Conservation (phyloP, 2,888 invertebrate genomes). For the Frankliniella intonsa region DNA sequence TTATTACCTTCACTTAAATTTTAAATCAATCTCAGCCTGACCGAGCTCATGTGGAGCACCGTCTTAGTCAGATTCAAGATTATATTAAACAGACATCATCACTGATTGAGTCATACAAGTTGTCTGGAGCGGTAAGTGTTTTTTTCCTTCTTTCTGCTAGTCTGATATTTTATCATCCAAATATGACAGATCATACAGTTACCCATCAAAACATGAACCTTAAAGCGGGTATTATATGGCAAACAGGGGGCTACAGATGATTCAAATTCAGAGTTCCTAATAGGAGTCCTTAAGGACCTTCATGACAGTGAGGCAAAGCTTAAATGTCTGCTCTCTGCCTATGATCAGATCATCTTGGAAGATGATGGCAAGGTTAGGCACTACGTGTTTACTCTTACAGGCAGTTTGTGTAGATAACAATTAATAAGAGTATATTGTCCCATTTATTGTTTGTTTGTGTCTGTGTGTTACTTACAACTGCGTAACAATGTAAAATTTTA, state of each 20-base stretch:
- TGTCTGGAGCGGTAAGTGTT: neutral
- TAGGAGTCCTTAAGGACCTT: conserved; percentile 10
- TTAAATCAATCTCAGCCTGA: neutral
- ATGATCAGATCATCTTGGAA: neutral
- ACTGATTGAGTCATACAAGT: neutral
- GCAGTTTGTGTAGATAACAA: too few relatives aligned
- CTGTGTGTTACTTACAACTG: neutral
- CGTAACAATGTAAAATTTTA: neutral
- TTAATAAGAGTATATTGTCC: too few relatives aligned
- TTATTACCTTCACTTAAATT: neutral
- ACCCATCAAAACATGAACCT: neutral
- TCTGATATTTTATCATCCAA: neutral
- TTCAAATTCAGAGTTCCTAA: neutral
- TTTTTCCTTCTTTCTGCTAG: neutral
- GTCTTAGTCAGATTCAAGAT: conserved; percentile 1
- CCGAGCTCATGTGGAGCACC: neutral
- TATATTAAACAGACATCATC: conserved; percentile 6
- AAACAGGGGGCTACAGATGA: conserved; percentile 5
- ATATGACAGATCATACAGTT: neutral
- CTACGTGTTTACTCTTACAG: neutral
- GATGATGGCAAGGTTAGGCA: neutral
- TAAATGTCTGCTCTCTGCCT: conserved; percentile 5
- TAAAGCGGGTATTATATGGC: neutral
- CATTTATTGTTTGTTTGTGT: neutral
- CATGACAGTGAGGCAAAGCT: conserved; percentile 18